A percentile compares a stretch with the other conserved stretches of the same genome.
Conservation (phyloP, 1,140 invertebrate species). For the Dryas iulia region DNA sequence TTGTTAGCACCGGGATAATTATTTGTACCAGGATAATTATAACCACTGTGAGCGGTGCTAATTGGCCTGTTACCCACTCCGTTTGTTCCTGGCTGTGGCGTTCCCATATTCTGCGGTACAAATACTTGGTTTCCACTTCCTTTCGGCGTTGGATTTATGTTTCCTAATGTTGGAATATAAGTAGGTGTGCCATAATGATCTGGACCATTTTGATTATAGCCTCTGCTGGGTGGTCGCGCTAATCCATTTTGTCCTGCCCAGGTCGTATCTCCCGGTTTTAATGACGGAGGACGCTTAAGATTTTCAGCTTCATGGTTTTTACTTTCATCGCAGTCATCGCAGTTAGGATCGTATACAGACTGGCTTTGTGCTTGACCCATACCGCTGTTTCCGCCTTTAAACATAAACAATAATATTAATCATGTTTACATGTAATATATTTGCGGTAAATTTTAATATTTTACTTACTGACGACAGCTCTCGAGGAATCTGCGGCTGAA, state of each 20-base stretch:
- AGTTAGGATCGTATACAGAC: slow-evolving; percentile 80
- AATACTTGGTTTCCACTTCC: neutral
- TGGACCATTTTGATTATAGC: slow-evolving; percentile 15
- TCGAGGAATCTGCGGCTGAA: slow-evolving; percentile 85
- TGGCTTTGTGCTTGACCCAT: slow-evolving; percentile 92
- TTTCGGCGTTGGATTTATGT: slow-evolving; percentile 7
- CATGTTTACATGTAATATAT: neutral
- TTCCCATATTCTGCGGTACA: neutral
- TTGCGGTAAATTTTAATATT: neutral
- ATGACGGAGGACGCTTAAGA: slow-evolving; percentile 37
- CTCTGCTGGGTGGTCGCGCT: neutral
- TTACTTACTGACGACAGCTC: slow-evolving; percentile 88
- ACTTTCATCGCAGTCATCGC: slow-evolving; percentile 69
- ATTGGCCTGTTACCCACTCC: slow-evolving; percentile 3
- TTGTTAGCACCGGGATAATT: slow-evolving; percentile 1
- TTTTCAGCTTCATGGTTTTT: slow-evolving; percentile 39
- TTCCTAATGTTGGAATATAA: neutral
- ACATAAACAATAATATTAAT: slow-evolving; percentile 17
- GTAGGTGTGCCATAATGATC: slow-evolving; percentile 3
- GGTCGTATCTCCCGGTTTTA: slow-evolving; percentile 21
- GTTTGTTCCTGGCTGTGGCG: neutral
- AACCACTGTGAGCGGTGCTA: neutral
- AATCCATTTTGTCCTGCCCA: neutral
- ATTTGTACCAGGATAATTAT: no score
- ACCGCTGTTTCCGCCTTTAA: slow-evolving; percentile 84